Percentiles rank a stretch among this genome's conserved stretches.
Conservation (phyloP, 2,888 invertebrate species). For the Pachycephus smyrnensis region DNA sequence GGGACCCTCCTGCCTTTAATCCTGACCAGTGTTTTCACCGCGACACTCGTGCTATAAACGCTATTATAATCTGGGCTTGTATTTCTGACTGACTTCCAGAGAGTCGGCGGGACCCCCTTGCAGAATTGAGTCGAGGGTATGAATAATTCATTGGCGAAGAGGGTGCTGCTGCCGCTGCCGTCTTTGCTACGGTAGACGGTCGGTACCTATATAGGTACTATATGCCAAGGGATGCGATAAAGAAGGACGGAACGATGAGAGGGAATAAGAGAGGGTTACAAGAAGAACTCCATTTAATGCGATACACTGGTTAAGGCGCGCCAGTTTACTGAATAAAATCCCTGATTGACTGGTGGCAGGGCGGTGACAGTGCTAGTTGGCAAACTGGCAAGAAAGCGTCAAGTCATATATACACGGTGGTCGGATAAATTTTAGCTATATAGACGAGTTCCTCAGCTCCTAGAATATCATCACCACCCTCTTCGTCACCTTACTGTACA, state of each 20-base stretch:
- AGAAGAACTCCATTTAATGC: slow-evolving; percentile 58
- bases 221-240: slow-evolving; percentile 29
- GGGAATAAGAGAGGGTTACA: not conserved
- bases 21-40: slow-evolving; percentile 27
- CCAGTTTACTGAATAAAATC: slow-evolving; percentile 59
- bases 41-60: slow-evolving; percentile 24
- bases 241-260: slow-evolving; percentile 29
- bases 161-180: not conserved
- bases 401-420: slow-evolving; percentile 39
- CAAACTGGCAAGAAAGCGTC: slow-evolving; percentile 51
- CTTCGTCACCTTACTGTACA: not conserved
- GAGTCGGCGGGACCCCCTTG: slow-evolving; percentile 46
- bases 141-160: slow-evolving; percentile 57
- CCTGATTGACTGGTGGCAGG: slow-evolving; percentile 61
- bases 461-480: not conserved
- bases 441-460: not conserved
- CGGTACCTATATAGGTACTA: not conserved
- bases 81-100: slow-evolving; percentile 54
- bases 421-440: not conserved
- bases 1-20: not conserved
- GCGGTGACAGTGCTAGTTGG: slow-evolving; percentile 47
- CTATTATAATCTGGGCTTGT: slow-evolving; percentile 52
- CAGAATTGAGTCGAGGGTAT: slow-evolving; percentile 60
- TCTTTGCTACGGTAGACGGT: not conserved
- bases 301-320: slow-evolving; percentile 61